These are phyloP conservation scores for Uria lomvia DNA, from an alignment of 2,113 vertebrate genomes.

Conservation along the genomic window DNA sequence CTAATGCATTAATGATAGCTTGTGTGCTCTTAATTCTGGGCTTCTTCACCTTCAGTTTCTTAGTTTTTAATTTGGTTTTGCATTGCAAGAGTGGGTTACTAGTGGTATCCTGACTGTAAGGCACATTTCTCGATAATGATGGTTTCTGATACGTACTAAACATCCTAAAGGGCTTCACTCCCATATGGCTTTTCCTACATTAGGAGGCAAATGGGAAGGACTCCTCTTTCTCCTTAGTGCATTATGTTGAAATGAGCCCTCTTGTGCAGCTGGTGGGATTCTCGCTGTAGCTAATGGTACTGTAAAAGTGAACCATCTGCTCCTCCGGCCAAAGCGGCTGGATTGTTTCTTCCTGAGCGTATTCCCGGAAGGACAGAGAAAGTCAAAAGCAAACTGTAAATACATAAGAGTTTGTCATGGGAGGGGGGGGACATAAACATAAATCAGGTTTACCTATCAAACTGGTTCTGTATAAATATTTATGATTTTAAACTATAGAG, in stretches of 20 bases:
- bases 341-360: neutral
- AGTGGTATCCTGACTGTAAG: neutral
- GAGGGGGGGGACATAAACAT: conserved; percentile 6
- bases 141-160: neutral
- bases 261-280: conserved; percentile 40
- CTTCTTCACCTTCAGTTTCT: neutral
- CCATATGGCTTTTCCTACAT: conserved; percentile 28
- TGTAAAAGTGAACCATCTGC: conserved; percentile 52
- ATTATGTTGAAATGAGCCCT: conserved; percentile 43
- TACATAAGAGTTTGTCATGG: conserved; percentile 4
- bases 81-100: neutral
- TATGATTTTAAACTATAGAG: neutral
- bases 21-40: neutral
- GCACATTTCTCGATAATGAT: neutral
- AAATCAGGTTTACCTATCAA: conserved; percentile 40
- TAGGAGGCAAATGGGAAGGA: conserved; percentile 35
- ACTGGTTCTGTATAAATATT: conserved; percentile 15
- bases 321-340: neutral
- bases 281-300: conserved; percentile 36
- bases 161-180: conserved; percentile 29
- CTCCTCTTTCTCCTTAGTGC: neutral
- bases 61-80: neutral
- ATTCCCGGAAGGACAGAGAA: conserved; percentile 21
- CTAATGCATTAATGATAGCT: neutral
- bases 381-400: conserved; percentile 57